These are phyloP conservation scores for Carcharodon carcharias DNA, from an alignment of 2,797 vertebrate genomes.

Conservation along the genomic window DNA sequence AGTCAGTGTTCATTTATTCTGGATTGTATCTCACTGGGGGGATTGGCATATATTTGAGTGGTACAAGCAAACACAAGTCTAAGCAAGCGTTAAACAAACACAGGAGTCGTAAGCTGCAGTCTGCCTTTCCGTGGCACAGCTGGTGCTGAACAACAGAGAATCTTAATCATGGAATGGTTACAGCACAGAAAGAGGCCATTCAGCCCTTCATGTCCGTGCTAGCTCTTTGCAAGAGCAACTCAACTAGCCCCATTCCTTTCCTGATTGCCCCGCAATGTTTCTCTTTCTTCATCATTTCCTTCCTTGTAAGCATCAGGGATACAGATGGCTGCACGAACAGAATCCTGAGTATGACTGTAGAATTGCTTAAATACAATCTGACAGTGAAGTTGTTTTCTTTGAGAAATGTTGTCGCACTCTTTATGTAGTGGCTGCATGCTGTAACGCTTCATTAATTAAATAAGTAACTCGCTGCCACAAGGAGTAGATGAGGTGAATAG, in stretches of 20 bases:
- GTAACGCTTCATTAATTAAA: background rate
- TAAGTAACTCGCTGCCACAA: background rate
- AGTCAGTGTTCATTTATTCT: background rate
- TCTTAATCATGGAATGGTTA: too few species aligned
- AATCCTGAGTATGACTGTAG: background rate
- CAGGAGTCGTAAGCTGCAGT: background rate
- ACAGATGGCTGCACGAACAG: background rate
- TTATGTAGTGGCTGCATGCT: background rate
- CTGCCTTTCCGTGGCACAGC: background rate
- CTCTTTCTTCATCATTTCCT: background rate
- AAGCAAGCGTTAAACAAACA: background rate
- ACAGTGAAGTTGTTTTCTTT: background rate
- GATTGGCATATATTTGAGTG: background rate
- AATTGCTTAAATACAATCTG: background rate
- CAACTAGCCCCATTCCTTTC: too few species aligned
- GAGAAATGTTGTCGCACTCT: background rate
- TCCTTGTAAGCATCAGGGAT: background rate
- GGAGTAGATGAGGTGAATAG: background rate
- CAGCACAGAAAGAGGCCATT: too few species aligned
- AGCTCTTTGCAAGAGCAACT: too few species aligned
- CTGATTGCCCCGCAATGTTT: too few species aligned
- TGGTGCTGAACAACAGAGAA: too few species aligned
- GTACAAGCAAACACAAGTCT: background rate
- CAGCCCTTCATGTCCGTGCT: too few species aligned
- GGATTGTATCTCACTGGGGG: background rate